A percentile compares a stretch with the other conserved stretches of the same genome.
These are phyloP conservation scores for Zapornia atra DNA, from an alignment of 2,113 vertebrate genomes.

Conservation along the genomic window DNA sequence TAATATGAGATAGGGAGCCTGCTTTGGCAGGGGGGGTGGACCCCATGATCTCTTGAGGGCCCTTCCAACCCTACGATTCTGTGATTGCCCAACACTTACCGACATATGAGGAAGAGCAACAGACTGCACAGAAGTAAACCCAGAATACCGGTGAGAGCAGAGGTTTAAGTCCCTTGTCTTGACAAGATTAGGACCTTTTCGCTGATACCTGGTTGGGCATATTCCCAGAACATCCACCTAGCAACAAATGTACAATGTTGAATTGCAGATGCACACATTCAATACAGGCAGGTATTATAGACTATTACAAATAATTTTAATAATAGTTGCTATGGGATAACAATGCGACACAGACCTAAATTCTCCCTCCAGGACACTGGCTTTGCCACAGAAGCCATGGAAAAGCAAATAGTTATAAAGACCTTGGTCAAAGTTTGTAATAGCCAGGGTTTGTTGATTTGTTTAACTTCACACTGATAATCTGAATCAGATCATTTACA, in stretches of 20 bases:
- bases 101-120: constrained; percentile 67
- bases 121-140: constrained; percentile 74
- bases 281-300: background rate
- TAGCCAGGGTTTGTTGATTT: background rate
- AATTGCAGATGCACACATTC: background rate
- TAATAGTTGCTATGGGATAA: background rate
- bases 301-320: background rate
- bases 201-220: constrained; percentile 81
- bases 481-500: background rate
- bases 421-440: background rate
- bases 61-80: too few species aligned
- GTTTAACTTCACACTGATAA: background rate
- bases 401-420: background rate
- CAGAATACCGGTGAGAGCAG: constrained; percentile 76
- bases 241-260: background rate
- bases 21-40: too few species aligned
- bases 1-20: too few species aligned
- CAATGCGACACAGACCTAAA: background rate
- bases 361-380: background rate
- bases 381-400: background rate
- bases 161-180: constrained; percentile 81
- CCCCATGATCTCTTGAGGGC: too few species aligned
- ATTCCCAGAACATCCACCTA: constrained; percentile 84
- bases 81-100: constrained; percentile 65
- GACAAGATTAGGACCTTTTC: constrained; percentile 65